Percentiles rank a stretch among this genome's conserved stretches.
These are phyloP conservation scores for Axinella damicornis DNA, from an alignment of 37 sponge, comb jelly and placozoan genomes.

Conservation along the genomic window DNA sequence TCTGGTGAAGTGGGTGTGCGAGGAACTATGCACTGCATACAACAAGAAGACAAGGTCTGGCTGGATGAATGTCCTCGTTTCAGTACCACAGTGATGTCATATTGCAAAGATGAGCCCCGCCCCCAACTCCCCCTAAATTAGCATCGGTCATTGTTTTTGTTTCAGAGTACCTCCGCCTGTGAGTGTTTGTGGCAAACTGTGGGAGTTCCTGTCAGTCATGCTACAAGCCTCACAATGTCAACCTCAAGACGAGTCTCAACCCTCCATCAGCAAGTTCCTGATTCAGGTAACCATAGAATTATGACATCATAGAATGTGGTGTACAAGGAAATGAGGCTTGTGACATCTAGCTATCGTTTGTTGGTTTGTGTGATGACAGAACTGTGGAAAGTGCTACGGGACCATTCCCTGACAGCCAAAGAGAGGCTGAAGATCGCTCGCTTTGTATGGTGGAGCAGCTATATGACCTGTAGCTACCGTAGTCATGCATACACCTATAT, in stretches of 20 bases:
- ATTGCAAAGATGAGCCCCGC: too few relatives aligned
- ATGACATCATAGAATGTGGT: too few relatives aligned
- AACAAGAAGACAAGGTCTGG: slow-evolving; percentile 21
- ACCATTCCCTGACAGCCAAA: slow-evolving; percentile 4
- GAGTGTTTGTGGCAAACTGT: slow-evolving; percentile 15
- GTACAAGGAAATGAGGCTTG: too few relatives aligned
- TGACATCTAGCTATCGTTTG: too few relatives aligned
- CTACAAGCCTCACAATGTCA: background rate
- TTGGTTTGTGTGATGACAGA: too few relatives aligned
- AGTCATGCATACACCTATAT: too few relatives aligned
- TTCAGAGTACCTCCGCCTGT: background rate
- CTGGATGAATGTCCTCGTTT: background rate
- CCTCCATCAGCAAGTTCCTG: slow-evolving; percentile 2
- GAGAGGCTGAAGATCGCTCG: slow-evolving; percentile 63
- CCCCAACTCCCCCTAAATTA: too few relatives aligned
- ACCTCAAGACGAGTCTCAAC: background rate
- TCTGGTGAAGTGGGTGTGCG: slow-evolving; percentile 51
- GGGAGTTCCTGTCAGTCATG: slow-evolving; percentile 38
- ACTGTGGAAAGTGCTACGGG: slow-evolving; percentile 18
- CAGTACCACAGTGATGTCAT: background rate
- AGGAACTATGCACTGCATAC: slow-evolving; percentile 30
- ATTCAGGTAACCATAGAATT: slow-evolving; percentile 10
- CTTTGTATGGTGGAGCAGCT: slow-evolving; percentile 56
- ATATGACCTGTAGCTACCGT: too few relatives aligned
- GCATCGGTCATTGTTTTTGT: too few relatives aligned